Evolutionary conservation across 1,140 invertebrate species (phyloP).

Genomic region (Leptoteleia sp.): DNA sequence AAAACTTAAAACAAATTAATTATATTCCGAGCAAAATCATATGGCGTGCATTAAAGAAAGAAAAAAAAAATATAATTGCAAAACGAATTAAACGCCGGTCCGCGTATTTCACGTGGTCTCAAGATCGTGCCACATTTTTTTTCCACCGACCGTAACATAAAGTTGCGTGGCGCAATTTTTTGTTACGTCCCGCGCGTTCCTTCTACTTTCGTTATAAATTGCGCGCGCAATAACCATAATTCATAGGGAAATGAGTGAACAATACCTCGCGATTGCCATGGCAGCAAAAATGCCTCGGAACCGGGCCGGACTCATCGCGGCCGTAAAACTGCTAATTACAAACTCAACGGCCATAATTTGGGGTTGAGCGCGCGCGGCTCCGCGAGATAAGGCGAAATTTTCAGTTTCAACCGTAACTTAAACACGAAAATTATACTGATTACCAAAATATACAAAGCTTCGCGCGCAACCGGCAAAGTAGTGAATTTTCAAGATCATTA

Average conservation of each 20-base stretch:
- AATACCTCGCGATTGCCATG: conserved; percentile 15
- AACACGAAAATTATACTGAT: conserved; percentile 57
- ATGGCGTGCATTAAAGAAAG: too few species aligned
- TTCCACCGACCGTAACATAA: conserved; percentile 10
- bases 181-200: neutral
- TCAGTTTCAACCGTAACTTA: conserved; percentile 38
- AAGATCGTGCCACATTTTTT: neutral
- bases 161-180: neutral
- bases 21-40: too few species aligned
- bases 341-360: conserved; percentile 26
- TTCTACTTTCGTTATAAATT: conserved; percentile 14
- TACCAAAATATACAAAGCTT: conserved; percentile 57
- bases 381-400: conserved; percentile 37
- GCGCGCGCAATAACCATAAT: conserved; percentile 18
- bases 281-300: conserved; percentile 10
- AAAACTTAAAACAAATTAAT: too few species aligned
- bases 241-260: conserved; percentile 26
- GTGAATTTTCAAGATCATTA: conserved; percentile 48
- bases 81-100: too few species aligned
- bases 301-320: neutral
- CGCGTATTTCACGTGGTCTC: too few species aligned
- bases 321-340: conserved; percentile 45
- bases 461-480: conserved; percentile 13
- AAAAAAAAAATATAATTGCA: too few species aligned
- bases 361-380: neutral